Percentiles rank a stretch among this genome's conserved stretches.
phyloP scores from a whole-genome alignment of 1,140 invertebrate genomes.

The Calycopis cecrops region DNA sequence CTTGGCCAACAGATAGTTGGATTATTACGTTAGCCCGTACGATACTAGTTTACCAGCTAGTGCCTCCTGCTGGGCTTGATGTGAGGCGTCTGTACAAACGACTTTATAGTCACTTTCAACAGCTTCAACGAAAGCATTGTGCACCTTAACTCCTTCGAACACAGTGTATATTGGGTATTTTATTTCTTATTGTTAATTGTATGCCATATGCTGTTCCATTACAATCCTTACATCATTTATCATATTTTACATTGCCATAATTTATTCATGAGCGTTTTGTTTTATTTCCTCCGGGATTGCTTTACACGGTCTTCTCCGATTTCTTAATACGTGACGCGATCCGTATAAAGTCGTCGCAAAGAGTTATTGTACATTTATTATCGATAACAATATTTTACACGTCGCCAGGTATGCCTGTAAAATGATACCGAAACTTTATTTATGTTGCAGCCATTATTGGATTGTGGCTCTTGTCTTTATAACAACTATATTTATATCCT shows the following conservation, averaged over 20 bases:
- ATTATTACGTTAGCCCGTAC: slow-evolving; percentile 65
- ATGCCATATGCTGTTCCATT: slow-evolving; percentile 63
- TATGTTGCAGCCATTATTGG: slow-evolving; percentile 38
- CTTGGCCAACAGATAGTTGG: slow-evolving; percentile 49
- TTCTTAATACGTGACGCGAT: slow-evolving; percentile 64
- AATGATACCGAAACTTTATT: slow-evolving; percentile 47
- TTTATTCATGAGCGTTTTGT: slow-evolving; percentile 67
- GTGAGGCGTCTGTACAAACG: slow-evolving; percentile 50
- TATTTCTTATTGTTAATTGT: slow-evolving; percentile 37
- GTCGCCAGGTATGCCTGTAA: slow-evolving; percentile 54
- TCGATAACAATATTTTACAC: slow-evolving; percentile 66
- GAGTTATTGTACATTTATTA: slow-evolving; percentile 61
- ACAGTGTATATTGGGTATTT: slow-evolving; percentile 17
- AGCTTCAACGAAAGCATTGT: slow-evolving; percentile 35
- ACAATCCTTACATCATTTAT: slow-evolving; percentile 68
- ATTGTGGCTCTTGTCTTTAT: slow-evolving; percentile 35
- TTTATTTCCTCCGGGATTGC: slow-evolving; percentile 58
- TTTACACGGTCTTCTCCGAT: slow-evolving; percentile 66
- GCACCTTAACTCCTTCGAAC: slow-evolving; percentile 36
- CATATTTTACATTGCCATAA: slow-evolving; percentile 72
- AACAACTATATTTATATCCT: slow-evolving; percentile 13
- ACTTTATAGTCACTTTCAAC: slow-evolving; percentile 42
- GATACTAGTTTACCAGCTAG: slow-evolving; percentile 61
- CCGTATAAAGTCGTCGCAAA: slow-evolving; percentile 48
- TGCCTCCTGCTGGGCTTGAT: slow-evolving; percentile 63